Base-by-base conservation (phyloP, 1,140 invertebrate species). In the Tetragonula clypearis region DNA sequence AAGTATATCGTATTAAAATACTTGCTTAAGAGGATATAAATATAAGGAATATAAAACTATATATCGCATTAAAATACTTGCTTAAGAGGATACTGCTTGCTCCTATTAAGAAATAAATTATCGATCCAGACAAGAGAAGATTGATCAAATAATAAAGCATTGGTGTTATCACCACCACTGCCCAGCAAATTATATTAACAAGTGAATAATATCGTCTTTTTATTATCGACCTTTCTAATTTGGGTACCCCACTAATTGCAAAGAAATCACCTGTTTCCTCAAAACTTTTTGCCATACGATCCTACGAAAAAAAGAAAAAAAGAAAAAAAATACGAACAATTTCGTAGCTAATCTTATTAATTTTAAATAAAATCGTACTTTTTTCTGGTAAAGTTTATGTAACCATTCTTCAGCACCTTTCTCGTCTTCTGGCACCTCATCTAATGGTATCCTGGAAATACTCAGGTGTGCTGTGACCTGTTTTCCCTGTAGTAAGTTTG, bases 261-360 rank as follows among this genome's bases (percentile, higher is more conserved):
- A 98, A 98, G 93, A 97, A 98, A 94, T 97, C 97, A 35, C 97
- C 97, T n/a, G 97, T 98, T 91, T 97, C 96, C 55, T 96, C 91
- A 92, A 98, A 98, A 90, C 97, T 98, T 62, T 98, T 97, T 90
- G 97, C 96, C 95, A 98, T 96, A 93, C 96, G 96, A 94, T 98
- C 98, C 97, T 98, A 94, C 6, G 6, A 49, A 9, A 49, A 60
- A 95, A n/a, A 95, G 87, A 89, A 76, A 41, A 41, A 49, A 23
- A 62, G n/a, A 62, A 81, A 78, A 81, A 56, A 35, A 35, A n/a
- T 81, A 69, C 35, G 49, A 30, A 14, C 60, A 35, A 21, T 55
- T 56, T 23, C 19, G n/a, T 79, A 60, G 1, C 23, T 72, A n/a
- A 66, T 78, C 53, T 21, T 55, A 68, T 17, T 23, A 55, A 14